phyloP scores from a whole-genome alignment of 2,888 invertebrate genomes.

The Cantharis lateralis region DNA sequence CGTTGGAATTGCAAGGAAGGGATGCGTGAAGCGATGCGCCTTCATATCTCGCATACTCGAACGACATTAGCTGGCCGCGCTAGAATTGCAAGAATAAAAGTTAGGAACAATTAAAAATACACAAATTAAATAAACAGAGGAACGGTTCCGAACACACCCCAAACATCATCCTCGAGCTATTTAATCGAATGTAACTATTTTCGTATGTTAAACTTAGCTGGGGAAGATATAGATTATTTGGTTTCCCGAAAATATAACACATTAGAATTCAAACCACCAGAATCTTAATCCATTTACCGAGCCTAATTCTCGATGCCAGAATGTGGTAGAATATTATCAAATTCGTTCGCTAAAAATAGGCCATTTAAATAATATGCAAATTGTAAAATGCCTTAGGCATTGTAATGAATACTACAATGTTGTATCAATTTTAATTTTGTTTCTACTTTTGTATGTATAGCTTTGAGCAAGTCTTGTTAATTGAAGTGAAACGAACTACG shows the following conservation, averaged over 20 bases:
- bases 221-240: background rate
- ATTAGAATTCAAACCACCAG: background rate
- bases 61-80: no score
- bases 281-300: background rate
- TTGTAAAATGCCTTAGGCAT: background rate
- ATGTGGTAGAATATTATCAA: background rate
- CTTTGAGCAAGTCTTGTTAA: background rate
- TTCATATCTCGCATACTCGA: no score
- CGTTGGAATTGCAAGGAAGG: no score
- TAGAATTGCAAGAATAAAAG: no score
- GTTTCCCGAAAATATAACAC: background rate
- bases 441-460: background rate
- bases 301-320: background rate
- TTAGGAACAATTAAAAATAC: no score
- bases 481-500: background rate
- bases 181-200: no score
- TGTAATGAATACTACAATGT: background rate
- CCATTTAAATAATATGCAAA: background rate
- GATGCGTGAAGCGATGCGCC: no score
- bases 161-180: background rate
- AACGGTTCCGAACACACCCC: no score
- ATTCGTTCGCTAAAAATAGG: background rate
- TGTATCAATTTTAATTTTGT: background rate
- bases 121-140: no score
- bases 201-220: background rate